Evolutionary conservation across 2,888 invertebrate species (phyloP).

Genomic region (Chrysolina americana): DNA sequence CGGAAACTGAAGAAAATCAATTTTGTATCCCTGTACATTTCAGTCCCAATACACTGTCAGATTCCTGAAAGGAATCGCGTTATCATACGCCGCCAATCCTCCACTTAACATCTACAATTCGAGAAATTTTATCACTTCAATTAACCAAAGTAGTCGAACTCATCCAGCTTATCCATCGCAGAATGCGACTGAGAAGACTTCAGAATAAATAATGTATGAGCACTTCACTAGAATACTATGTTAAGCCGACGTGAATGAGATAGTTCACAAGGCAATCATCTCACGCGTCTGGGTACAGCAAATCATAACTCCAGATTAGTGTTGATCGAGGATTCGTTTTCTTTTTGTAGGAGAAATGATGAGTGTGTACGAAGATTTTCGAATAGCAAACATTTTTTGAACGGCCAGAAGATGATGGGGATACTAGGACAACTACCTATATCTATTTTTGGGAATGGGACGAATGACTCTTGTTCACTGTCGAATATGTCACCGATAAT

Average conservation of each 20-base stretch:
- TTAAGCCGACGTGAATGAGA: conserved; percentile 9
- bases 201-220: conserved; percentile 5
- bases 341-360: too few species aligned
- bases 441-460: too few species aligned
- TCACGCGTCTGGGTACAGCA: neutral
- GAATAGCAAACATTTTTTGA: too few species aligned
- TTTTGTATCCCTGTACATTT: too few species aligned
- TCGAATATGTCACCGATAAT: too few species aligned
- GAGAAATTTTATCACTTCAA: neutral
- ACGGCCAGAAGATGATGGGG: too few species aligned
- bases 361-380: too few species aligned
- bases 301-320: neutral
- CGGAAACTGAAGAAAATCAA: too few species aligned
- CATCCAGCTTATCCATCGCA: neutral
- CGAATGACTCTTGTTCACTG: too few species aligned
- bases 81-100: neutral
- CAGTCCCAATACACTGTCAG: neutral
- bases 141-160: conserved; percentile 7
- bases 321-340: neutral
- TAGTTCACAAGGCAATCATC: neutral
- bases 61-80: neutral
- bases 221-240: neutral
- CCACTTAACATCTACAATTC: neutral
- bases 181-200: neutral
- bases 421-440: too few species aligned